Evolutionary conservation across 2,888 invertebrate species (phyloP), one percentile per base, ranked within the genome.

Genomic region (Nipponacmea schrenckii): DNA sequence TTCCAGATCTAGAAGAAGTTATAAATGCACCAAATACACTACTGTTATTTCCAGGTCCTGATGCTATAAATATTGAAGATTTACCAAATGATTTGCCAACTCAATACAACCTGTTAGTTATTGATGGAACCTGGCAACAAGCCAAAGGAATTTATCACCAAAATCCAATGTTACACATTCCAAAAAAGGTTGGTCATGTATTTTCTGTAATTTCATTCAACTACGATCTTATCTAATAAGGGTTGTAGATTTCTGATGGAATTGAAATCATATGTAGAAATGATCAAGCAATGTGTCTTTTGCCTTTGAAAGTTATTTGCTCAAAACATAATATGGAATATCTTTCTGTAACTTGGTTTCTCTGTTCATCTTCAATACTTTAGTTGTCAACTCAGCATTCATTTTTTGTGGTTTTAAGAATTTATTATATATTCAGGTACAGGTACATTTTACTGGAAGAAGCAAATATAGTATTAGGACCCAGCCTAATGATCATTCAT

Each of bases 91-190:
- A 85, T 0, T 83, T 85, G 75, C 85, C 87, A 72, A 71, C 69
- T 20, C 27, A 46, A 14, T 95, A 94, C 85, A 96, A 95, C 87
- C 90, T 97, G 69, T 91, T 97, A 64, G 90, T 97, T 62, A 92
- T 97, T 77, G 97, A 97, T 91, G 97, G 97, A 5, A 97, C 97
- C 14, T 97, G 97, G 97, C 94, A 96, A 0, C 97, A 97, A 89
- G 96, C 97, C 2, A 96, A 95, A 89, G 94, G 95, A 15, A 95
- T 97, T 76, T 97, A 94, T 89, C 92, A 94, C 67, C 93, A 94
- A 76, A 96, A 95, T 87, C 92, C 93, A 17, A 90, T 92, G 74
- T 90, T 97, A 67, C 94, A 94, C 81, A 90, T 91, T 69, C 89
- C 96, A 73, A 93, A 91, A 83, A 95, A 96, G 90, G 91, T 91